Conservation (phyloP, 2,797 vertebrate genomes). For the Molossus alvarezi region DNA sequence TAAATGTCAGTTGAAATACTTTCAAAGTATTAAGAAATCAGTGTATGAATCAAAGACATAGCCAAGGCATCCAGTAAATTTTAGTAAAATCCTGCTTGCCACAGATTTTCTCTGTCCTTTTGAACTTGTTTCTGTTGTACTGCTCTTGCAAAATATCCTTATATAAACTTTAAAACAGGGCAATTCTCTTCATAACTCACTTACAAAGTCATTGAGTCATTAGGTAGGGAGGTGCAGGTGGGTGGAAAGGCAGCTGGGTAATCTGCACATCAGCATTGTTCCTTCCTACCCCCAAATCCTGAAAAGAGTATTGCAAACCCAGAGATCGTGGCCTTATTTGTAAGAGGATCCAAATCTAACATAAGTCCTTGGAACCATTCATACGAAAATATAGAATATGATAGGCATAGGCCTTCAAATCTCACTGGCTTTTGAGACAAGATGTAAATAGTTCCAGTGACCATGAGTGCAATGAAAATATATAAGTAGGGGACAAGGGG, state of each 20-base stretch:
- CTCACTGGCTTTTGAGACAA: slow-evolving; percentile 13
- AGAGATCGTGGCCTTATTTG: slow-evolving; percentile 35
- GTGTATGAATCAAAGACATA: slow-evolving; percentile 78
- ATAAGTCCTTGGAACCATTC: slow-evolving; percentile 22
- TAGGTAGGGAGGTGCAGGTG: background rate
- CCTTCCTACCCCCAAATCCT: slow-evolving; percentile 41
- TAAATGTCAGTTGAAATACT: slow-evolving; percentile 81
- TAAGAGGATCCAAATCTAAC: slow-evolving; percentile 45
- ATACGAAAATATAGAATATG: slow-evolving; percentile 33
- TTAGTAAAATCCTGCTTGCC: slow-evolving; percentile 84
- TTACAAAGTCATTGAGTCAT: slow-evolving; percentile 69
- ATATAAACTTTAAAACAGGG: slow-evolving; percentile 75
- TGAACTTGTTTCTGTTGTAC: slow-evolving; percentile 89
- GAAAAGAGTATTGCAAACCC: slow-evolving; percentile 11
- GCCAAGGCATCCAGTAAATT: slow-evolving; percentile 82
- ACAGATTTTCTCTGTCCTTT: slow-evolving; percentile 79
- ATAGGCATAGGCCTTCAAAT: background rate
- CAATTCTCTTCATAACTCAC: slow-evolving; percentile 85
- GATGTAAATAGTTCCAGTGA: background rate
- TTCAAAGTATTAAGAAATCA: slow-evolving; percentile 86
- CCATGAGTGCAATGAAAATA: slow-evolving; percentile 2
- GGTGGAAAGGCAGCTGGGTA: background rate
- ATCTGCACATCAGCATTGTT: slow-evolving; percentile 66
- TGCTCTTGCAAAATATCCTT: slow-evolving; percentile 85
- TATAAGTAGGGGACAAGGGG: background rate